phyloP scores from a whole-genome alignment of 1,140 invertebrate species.

The Papilio dardanus region DNA sequence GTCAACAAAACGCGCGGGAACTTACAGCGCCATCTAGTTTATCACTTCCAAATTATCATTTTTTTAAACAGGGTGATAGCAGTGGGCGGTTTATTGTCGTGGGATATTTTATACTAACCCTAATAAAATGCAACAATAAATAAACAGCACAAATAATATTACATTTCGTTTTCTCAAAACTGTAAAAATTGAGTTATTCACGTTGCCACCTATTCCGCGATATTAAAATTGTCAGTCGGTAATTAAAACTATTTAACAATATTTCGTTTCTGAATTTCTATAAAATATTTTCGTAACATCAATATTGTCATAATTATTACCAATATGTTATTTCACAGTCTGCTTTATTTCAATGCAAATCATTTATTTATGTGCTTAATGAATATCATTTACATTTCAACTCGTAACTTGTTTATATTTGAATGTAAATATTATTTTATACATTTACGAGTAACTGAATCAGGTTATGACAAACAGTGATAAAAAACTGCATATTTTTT shows the following conservation, averaged over 20 bases:
- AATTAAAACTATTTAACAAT: neutral
- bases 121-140: neutral
- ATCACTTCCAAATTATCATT: constrained; percentile 41
- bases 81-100: constrained; percentile 29
- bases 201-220: too few species aligned
- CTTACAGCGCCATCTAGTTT: constrained; percentile 46
- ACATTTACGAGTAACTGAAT: neutral
- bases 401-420: constrained; percentile 7
- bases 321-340: neutral
- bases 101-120: constrained; percentile 13
- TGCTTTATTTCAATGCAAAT: constrained; percentile 9
- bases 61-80: constrained; percentile 5
- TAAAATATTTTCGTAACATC: neutral
- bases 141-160: neutral
- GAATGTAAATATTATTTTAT: neutral
- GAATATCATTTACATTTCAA: neutral
- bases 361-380: constrained; percentile 14
- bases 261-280: neutral
- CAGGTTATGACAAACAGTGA: neutral
- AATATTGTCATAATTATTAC: neutral
- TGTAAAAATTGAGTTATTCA: too few species aligned
- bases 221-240: too few species aligned
- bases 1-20: constrained; percentile 63
- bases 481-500: too few species aligned
- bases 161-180: too few species aligned